phyloP scores from a whole-genome alignment of 2,888 invertebrate species.

The Hydrotaea cyrtoneurina region DNA sequence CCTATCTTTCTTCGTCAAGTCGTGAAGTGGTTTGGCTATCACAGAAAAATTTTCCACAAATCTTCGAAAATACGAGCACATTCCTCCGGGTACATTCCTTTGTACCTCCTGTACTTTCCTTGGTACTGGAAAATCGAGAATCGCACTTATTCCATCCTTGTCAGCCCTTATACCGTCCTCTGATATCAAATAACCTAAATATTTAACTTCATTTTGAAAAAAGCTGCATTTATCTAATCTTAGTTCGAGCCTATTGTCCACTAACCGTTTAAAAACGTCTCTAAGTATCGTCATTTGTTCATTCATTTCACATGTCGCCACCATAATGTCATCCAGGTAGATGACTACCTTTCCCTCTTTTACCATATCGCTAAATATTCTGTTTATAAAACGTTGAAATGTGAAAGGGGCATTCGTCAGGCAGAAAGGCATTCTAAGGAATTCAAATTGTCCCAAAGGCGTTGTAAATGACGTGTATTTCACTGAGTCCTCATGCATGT shows the following conservation, averaged over 20 bases:
- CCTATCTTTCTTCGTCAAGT: conserved; percentile 18
- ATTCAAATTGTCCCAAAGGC: conserved; percentile 36
- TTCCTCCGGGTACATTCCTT: conserved; percentile 46
- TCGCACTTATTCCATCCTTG: conserved; percentile 20
- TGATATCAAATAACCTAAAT: conserved; percentile 67
- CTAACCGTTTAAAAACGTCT: conserved; percentile 65
- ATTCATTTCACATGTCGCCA: conserved; percentile 64
- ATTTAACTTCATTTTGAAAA: conserved; percentile 65
- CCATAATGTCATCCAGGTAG: conserved; percentile 72
- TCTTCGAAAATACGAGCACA: conserved; percentile 59
- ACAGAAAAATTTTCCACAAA: conserved; percentile 53
- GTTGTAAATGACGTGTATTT: conserved; percentile 46
- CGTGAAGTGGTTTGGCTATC: conserved; percentile 41
- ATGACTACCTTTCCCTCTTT: conserved; percentile 62
- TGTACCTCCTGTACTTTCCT: conserved; percentile 42
- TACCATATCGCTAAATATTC: conserved; percentile 68
- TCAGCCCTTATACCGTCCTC: conserved; percentile 37
- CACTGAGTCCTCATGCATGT: conserved; percentile 44
- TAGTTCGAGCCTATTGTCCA: conserved; percentile 62
- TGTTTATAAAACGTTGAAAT: conserved; percentile 44
- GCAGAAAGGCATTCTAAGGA: conserved; percentile 52
- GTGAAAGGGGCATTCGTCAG: conserved; percentile 41
- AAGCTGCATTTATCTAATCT: conserved; percentile 70
- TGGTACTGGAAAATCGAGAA: conserved; percentile 33
- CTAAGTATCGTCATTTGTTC: conserved; percentile 66